phyloP scores from a whole-genome alignment of 2,113 vertebrate genomes.

The Hypomesus transpacificus region DNA sequence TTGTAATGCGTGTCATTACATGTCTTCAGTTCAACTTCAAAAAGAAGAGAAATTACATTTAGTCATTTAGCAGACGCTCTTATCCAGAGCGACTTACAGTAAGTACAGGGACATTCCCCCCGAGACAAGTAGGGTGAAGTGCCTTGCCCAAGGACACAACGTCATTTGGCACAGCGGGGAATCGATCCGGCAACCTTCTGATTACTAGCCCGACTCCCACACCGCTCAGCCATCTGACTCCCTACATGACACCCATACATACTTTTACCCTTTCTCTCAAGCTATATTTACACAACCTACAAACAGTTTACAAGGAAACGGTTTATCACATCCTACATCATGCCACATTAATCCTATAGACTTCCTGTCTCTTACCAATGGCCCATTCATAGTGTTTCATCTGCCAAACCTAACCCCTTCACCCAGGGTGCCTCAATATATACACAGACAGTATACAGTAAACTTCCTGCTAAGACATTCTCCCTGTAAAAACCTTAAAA shows the following conservation, averaged over 20 bases:
- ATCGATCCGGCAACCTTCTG: too few species aligned
- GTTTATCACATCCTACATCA: slow-evolving; percentile 12
- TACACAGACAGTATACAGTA: slow-evolving; percentile 3
- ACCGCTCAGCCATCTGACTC: too few species aligned
- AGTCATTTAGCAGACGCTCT: too few species aligned
- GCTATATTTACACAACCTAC: slow-evolving; percentile 23
- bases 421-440: neutral
- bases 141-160: too few species aligned
- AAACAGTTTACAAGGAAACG: slow-evolving; percentile 23
- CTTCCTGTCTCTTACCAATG: slow-evolving; percentile 4
- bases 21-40: neutral
- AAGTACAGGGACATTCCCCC: too few species aligned
- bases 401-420: neutral
- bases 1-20: neutral
- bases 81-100: too few species aligned
- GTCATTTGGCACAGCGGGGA: too few species aligned
- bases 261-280: neutral
- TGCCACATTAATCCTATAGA: slow-evolving; percentile 10
- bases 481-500: neutral
- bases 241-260: neutral
- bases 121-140: too few species aligned
- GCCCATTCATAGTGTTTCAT: slow-evolving; percentile 16
- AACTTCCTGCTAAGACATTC: slow-evolving; percentile 5
- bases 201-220: too few species aligned
- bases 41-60: neutral